Evolutionary conservation across 2,888 invertebrate species (phyloP), one percentile per base, ranked within the genome.

Genomic region (Notocelia uddmanniana): DNA sequence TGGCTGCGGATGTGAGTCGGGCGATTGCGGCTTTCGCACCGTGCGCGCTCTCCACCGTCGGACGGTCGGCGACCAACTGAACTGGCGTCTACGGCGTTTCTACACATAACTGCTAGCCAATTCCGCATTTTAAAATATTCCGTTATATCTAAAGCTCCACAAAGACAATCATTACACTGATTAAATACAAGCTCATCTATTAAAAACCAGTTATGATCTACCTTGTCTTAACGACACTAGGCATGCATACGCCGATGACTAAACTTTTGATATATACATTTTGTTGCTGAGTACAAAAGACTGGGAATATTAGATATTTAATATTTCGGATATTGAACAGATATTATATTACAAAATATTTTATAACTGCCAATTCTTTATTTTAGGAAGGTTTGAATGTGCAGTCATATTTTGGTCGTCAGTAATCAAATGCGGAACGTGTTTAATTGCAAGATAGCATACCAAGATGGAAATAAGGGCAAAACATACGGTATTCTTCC

Each of bases 101-200:
- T 82, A 88, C 88, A 78, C 83, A 81, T 81, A 85, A 86, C 83
- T 85, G 86, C 89, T 88, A 87, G 88, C 90, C 91, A 90, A 92
- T 92, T 92, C 92, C 92, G 92, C 90, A 88, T 92, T 91, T 89
- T 89, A 89, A 89, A 88, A 87, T 89, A 91, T 89, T 88, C 89
- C 89, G 89, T 90, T 91, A 90, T 86, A 86, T 83, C 88, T 85
- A 88, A 85, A 85, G 80, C 81, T 84, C 78, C 80, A 83, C 83
- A 83, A 86, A 87, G 83, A 81, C 83, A 68, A 69, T 66, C 26
- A 73, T 73, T 69, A 66, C 60, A 68, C 63, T 69, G 69, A 73
- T 73, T 69, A 50, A 73, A 68, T 68, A 64, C 50, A 68, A 69
- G 48, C 69, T 64, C 63, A 63, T 73, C 69, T 59, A 69, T 63